Evolutionary conservation across 2,113 vertebrate species (phyloP).

Genomic region (Brienomyrus brachyistius): DNA sequence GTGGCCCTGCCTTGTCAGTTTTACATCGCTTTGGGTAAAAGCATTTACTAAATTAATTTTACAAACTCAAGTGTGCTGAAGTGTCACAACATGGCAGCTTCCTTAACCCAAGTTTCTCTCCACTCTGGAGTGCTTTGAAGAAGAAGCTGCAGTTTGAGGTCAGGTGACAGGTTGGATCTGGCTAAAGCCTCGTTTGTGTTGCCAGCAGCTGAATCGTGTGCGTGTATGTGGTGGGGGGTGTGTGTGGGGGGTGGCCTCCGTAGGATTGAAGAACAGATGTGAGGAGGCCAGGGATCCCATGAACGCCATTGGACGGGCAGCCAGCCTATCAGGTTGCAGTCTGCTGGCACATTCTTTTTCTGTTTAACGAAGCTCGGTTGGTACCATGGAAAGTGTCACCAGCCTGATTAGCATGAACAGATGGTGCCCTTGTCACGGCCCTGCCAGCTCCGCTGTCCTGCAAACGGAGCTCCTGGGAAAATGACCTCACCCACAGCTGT

Average conservation of each 20-base stretch:
- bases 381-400: constrained; percentile 98
- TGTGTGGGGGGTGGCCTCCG: not conserved
- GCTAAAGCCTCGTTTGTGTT: not conserved
- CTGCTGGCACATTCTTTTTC: constrained; percentile 82
- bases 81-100: not conserved
- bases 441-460: constrained; percentile 95
- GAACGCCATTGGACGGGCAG: not conserved
- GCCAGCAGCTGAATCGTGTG: not conserved
- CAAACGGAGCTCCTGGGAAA: constrained; percentile 98
- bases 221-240: not conserved
- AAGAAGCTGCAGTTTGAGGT: not conserved
- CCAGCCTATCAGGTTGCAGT: constrained; percentile 71
- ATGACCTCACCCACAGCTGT: constrained; percentile 99
- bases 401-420: constrained; percentile 93
- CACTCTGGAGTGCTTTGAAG: not conserved
- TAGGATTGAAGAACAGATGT: constrained; percentile 2
- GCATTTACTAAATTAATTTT: not conserved
- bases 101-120: not conserved
- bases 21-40: not conserved
- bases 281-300: not conserved
- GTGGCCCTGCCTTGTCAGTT: not conserved
- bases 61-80: not conserved
- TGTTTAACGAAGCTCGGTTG: constrained; percentile 97
- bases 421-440: constrained; percentile 97
- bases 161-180: not conserved